Evolutionary conservation across 1,140 invertebrate species (phyloP), one percentile per base, ranked within the genome.

Genomic region (Drosophila nikananu): DNA sequence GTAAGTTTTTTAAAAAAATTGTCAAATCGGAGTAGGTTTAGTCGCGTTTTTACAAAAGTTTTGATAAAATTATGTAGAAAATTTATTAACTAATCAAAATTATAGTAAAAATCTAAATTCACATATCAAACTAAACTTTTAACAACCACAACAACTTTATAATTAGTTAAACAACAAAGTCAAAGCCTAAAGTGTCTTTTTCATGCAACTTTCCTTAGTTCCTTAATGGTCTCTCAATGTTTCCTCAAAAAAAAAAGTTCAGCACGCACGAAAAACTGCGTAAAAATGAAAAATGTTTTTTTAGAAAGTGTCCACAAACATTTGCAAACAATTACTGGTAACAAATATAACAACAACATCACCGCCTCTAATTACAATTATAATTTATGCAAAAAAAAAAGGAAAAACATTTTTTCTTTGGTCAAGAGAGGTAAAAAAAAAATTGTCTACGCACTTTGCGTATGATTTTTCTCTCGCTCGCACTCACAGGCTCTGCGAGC

Each of bases 391-490:
- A 70, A 74, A 75, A 66, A 61, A 55, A 78, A 54, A 54, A 59
- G 27, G 21, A 59, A 81, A 67, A 51, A 65, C 46, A 77, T 76
- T 73, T 68, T 32, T 32, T 73, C 74, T 67, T 78, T 39, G 21
- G 65, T 58, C 46, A 71, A 57, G 39, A 70, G 64, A 48, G 35
- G 15, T 12, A 25, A 2, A n/a, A 19, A 57, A 71, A 70, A 59
- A 72, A 74, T 77, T 73, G 67, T 84, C 57, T 86, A 90, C 86
- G 86, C 84, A 89, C 81, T 90, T 90, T 78, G 67, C 59, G 58
- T 67, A 81, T 87, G 81, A 81, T 83, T 83, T 46, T 41, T 21
- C 17, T 42, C 61, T 52, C 49, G 13, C 46, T 51, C 39, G 37
- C 77, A 25, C 35, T 35, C 27, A 17, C 30, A 10, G 32, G 25